Evolutionary conservation across 2,797 vertebrate genomes (phyloP).

Genomic region (Enteromius paludinosus): DNA sequence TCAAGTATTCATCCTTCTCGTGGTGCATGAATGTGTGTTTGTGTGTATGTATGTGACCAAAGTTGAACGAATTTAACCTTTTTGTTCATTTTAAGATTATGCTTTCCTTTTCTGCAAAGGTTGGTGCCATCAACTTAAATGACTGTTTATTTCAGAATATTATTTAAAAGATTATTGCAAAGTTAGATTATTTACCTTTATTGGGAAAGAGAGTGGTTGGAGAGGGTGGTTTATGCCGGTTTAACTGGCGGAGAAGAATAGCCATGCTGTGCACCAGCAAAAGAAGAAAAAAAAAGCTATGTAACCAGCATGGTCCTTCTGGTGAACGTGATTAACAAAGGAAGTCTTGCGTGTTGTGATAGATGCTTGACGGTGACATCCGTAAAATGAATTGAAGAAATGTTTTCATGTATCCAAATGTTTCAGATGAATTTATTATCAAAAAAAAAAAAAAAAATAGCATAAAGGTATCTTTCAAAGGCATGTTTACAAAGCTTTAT

Average conservation of each 20-base stretch:
- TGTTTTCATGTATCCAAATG: slow-evolving; percentile 53
- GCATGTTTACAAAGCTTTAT: slow-evolving; percentile 77
- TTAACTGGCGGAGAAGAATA: background rate
- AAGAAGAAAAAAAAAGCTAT: background rate
- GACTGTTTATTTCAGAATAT: slow-evolving; percentile 64
- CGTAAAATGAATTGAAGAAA: slow-evolving; percentile 46
- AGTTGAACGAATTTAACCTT: slow-evolving; percentile 22
- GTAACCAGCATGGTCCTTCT: background rate
- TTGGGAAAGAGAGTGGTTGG: background rate
- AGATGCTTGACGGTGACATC: background rate
- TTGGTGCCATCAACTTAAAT: slow-evolving; percentile 77
- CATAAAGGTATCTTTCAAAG: slow-evolving; percentile 66
- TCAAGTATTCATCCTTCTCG: slow-evolving; percentile 54
- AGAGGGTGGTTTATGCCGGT: background rate
- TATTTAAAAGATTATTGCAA: slow-evolving; percentile 70
- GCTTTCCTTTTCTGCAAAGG: slow-evolving; percentile 64
- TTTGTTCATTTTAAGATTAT: slow-evolving; percentile 4
- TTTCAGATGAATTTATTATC: slow-evolving; percentile 53
- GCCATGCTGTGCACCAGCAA: too few relatives aligned
- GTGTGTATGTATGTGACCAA: slow-evolving; percentile 42
- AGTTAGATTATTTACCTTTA: slow-evolving; percentile 75
- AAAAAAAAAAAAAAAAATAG: background rate
- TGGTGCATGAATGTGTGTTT: slow-evolving; percentile 51
- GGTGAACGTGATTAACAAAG: slow-evolving; percentile 10
- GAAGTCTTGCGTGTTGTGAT: slow-evolving; percentile 11